Percentiles rank a stretch among this genome's conserved stretches.
phyloP scores from a whole-genome alignment of 1,140 invertebrate species.

The Metopolophium dirhodum region DNA sequence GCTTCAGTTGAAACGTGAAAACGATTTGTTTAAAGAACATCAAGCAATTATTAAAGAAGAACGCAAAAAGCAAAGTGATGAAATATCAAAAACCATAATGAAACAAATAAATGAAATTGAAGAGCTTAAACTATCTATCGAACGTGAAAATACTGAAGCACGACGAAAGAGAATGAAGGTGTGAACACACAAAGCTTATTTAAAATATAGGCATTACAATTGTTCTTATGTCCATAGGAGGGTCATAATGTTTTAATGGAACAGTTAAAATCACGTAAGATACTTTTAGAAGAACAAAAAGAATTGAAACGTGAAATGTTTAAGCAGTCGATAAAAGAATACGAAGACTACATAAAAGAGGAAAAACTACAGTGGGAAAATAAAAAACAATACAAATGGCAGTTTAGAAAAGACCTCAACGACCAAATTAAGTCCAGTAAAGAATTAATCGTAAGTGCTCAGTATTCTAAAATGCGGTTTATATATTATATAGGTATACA shows the following conservation, averaged over 20 bases:
- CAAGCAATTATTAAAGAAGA: constrained; percentile 37
- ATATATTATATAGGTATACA: too few relatives aligned
- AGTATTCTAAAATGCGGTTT: neutral
- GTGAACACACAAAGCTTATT: neutral
- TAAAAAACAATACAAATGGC: neutral
- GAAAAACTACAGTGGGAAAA: neutral
- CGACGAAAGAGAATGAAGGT: constrained; percentile 8
- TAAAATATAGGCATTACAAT: neutral
- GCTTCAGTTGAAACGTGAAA: neutral
- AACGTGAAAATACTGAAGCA: neutral
- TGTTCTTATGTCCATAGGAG: neutral
- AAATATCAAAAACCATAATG: neutral
- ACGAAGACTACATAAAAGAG: neutral
- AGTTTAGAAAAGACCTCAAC: neutral
- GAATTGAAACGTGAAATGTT: neutral
- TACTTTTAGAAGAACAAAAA: neutral
- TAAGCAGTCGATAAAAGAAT: neutral
- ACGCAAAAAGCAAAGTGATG: constrained; percentile 22
- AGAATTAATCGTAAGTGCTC: neutral
- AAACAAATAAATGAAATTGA: constrained; percentile 37
- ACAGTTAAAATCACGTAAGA: neutral
- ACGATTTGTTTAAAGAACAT: constrained; percentile 18
- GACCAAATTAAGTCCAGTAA: neutral
- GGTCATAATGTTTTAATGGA: neutral
- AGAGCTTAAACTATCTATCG: neutral